Base-by-base conservation (phyloP, 2,113 vertebrate species). In the Podiceps cristatus region DNA sequence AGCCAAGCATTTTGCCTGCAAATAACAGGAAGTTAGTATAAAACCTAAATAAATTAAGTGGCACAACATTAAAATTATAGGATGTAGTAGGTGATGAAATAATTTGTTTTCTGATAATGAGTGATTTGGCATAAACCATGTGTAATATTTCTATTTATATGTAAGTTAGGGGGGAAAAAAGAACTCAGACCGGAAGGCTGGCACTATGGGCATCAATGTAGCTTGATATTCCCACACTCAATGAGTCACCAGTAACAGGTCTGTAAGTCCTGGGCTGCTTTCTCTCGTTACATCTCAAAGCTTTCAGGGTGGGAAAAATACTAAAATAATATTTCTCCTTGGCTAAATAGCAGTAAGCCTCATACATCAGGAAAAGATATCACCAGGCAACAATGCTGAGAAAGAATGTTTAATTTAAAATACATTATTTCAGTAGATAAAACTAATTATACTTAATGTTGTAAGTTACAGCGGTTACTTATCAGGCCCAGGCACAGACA, bases 31-130 rank as follows among this genome's bases (percentile, higher is more conserved):
- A n/a, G n/a, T n/a, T n/a, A n/a, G n/a, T n/a, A n/a, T n/a, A n/a
- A 93, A 95, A 53, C 12, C 20, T 80, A 92, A 77, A 88, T 93
- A 95, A 93, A 86, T 5, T 58, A 84, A 84, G 31, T 28, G 15
- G 9, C 50, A 89, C 22, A 97, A 53, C 52, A 45, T 47, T 88
- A 88, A 82, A 76, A 77, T 85, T 59, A 73, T 2, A 63, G 5
- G 28, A 29, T 93, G 76, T 82, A 80, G 14, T 71, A 63, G 7
- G 20, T 24, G 50, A 31, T 93, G 86, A 96, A 89, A 75, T 90
- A 13, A 69, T 93, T 91, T 82, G 15, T 82, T 93, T 97, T 95
- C 37, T 89, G 25, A 90, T 53, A 76, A 84, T 80, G 74, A 93
- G 86, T 88, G 29, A n/a, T 56, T 93, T 95, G 37, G 82, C 79